Conservation (phyloP, 2,797 vertebrate species). For the Rhynchotus rufescens region DNA sequence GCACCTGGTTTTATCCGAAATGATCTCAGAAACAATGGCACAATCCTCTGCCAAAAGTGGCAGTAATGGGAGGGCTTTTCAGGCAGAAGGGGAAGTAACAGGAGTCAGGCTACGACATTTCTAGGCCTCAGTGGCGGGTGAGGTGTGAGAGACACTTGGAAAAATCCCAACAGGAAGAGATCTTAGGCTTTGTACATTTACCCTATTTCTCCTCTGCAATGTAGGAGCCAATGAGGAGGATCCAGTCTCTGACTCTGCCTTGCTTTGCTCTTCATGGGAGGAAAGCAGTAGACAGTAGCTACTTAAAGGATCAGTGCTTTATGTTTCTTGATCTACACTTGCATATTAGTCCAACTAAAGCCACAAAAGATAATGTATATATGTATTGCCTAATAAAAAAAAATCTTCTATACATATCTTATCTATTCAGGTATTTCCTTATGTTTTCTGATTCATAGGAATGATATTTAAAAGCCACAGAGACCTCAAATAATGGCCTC, state of each 20-base stretch:
- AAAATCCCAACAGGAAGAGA: neutral
- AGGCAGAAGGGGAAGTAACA: neutral
- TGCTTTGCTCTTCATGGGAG: neutral
- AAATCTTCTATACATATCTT: neutral
- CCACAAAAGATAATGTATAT: neutral
- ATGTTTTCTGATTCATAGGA: neutral
- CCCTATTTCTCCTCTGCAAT: neutral
- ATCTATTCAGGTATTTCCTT: neutral
- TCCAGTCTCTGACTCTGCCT: neutral
- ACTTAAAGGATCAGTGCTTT: neutral
- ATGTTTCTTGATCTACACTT: neutral
- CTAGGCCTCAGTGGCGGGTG: neutral
- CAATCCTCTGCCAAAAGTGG: neutral
- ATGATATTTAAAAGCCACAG: neutral
- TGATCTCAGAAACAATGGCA: neutral
- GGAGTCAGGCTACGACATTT: neutral
- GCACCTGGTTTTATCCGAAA: neutral
- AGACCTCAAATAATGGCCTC: neutral
- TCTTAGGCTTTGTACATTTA: neutral
- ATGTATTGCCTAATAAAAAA: neutral
- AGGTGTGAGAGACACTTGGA: neutral
- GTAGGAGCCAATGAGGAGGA: neutral
- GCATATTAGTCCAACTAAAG: neutral
- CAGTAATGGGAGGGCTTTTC: neutral
- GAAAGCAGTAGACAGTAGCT: neutral